Percentiles rank a stretch among this genome's conserved stretches.
phyloP scores from a whole-genome alignment of 2,797 vertebrate genomes.

The Gila robusta region DNA sequence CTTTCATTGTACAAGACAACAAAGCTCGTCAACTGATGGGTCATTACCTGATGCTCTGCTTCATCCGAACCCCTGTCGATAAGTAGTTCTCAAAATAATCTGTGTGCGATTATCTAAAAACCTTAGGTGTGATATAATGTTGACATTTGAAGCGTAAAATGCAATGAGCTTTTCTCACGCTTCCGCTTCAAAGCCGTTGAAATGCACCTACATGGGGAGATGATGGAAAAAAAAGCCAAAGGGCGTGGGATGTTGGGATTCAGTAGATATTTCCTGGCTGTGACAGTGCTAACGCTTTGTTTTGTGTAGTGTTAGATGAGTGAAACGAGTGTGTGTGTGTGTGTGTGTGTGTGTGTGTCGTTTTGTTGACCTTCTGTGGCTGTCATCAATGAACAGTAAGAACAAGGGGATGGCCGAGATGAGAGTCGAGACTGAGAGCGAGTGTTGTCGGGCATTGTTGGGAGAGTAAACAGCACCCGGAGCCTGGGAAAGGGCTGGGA shows the following conservation, averaged over 20 bases:
- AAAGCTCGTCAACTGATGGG: neutral
- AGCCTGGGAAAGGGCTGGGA: conserved; percentile 74
- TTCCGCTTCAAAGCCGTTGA: conserved; percentile 15
- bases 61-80: neutral
- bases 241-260: conserved; percentile 40
- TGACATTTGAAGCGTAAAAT: conserved; percentile 1
- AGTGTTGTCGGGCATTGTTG: conserved; percentile 59
- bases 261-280: conserved; percentile 53
- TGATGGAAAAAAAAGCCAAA: conserved; percentile 41
- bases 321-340: conserved; percentile 28
- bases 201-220: conserved; percentile 11
- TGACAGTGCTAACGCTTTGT: conserved; percentile 47
- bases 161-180: conserved; percentile 7
- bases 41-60: neutral
- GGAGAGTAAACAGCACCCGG: conserved; percentile 72
- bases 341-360: conserved; percentile 34
- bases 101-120: neutral
- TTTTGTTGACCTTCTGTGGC: conserved; percentile 53
- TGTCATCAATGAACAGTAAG: conserved; percentile 53
- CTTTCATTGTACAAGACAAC: neutral
- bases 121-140: conserved; percentile 9
- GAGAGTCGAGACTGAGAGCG: conserved; percentile 16
- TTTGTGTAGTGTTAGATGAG: conserved; percentile 44
- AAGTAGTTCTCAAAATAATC: neutral
- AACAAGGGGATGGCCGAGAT: conserved; percentile 45